Percentiles rank a stretch among this genome's conserved stretches.
These are phyloP conservation scores for Anoplolepis gracilipes DNA, from an alignment of 1,140 invertebrate species.

Conservation along the genomic window DNA sequence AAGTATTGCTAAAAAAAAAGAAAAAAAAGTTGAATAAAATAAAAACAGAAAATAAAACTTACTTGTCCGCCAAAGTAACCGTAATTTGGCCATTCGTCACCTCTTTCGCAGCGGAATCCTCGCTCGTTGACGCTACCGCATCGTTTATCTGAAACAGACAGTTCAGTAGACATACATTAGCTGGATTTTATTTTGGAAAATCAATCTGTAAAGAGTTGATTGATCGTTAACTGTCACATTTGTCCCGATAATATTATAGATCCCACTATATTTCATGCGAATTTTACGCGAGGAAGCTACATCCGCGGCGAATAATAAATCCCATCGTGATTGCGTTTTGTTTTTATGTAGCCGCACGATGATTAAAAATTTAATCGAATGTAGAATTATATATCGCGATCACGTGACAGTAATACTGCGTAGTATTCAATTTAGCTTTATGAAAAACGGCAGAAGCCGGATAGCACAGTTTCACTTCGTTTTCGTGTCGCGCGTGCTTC, in stretches of 20 bases:
- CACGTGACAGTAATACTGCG: conserved; percentile 1
- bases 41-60: conserved; percentile 62
- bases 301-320: neutral
- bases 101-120: conserved; percentile 79
- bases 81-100: conserved; percentile 83
- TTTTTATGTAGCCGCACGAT: neutral
- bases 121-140: conserved; percentile 81
- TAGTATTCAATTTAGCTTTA: conserved; percentile 44
- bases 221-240: neutral
- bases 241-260: neutral
- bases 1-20: neutral
- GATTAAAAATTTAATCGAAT: conserved; percentile 49
- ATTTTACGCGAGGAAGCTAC: neutral
- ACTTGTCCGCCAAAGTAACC: conserved; percentile 83
- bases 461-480: conserved; percentile 23
- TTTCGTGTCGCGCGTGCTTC: conserved; percentile 28
- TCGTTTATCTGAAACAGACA: conserved; percentile 80
- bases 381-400: neutral
- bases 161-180: conserved; percentile 12
- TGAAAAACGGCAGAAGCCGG: conserved; percentile 22
- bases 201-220: neutral
- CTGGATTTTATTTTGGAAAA: neutral
- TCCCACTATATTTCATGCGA: neutral
- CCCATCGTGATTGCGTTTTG: neutral
- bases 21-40: neutral